A percentile compares a stretch with the other conserved stretches of the same genome.
phyloP scores from a whole-genome alignment of 2,113 vertebrate species.

The Peromyscus polionotus region DNA sequence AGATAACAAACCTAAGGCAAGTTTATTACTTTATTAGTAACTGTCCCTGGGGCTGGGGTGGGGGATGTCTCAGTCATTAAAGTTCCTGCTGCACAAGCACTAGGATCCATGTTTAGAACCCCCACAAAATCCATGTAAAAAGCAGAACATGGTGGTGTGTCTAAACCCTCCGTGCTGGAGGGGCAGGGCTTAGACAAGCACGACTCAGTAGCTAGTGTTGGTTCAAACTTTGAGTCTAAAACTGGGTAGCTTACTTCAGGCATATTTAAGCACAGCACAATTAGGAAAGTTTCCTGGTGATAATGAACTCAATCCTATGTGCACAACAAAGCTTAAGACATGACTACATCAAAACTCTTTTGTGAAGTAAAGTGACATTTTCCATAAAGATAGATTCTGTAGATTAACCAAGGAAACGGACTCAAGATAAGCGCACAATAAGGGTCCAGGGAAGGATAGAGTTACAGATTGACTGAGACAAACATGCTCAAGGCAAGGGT shows the following conservation, averaged over 20 bases:
- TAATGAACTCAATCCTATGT: background rate
- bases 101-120: background rate
- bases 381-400: background rate
- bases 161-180: background rate
- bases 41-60: background rate
- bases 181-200: background rate
- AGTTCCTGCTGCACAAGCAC: background rate
- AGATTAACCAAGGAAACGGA: background rate
- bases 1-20: conserved; percentile 10
- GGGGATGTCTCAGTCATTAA: too few species aligned
- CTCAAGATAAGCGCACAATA: background rate
- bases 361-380: background rate
- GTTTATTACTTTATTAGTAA: background rate
- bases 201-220: background rate
- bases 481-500: background rate
- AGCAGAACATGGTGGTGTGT: background rate
- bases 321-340: background rate
- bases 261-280: background rate
- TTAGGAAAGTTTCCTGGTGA: background rate
- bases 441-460: background rate
- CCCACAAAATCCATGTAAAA: background rate
- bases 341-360: background rate
- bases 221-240: background rate
- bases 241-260: background rate
- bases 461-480: background rate